Base-by-base conservation (phyloP, 2,888 invertebrate species). In the Ichneumoninae sp. region DNA sequence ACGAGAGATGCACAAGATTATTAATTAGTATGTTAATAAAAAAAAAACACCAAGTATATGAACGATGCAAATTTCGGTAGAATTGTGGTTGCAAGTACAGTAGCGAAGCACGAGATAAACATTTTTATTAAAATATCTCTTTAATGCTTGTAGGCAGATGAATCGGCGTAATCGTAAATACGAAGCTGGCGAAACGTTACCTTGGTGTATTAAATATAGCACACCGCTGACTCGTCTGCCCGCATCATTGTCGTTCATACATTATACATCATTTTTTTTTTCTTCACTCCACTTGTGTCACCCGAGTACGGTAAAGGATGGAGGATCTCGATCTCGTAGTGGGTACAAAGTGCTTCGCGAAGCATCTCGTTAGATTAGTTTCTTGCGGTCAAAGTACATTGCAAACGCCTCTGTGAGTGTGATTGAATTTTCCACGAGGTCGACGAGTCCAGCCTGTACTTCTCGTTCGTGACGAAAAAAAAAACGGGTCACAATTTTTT, bases 71-170 rank as follows among this genome's bases (percentile, higher is more conserved):
- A 10, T 54, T 54, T 73, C 26, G 26, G 73, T 73, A 81, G 63
- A 74, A 82, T 68, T 69, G 69, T 79, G 19, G 7, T 75, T 65
- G 19, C 47, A 71, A 71, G 71, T 76, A 52, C 36, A 63, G 63
- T 81, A 66, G 76, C 36, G 71, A 54, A 81, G 83, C 83, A 81
- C 83, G 52, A 73, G 63, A 65, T 52, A n/a, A 54, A 60, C 8
- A 79, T 52, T 30, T 4, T 30, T 30, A 30, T 30, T 30, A 71
- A 19, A 50, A 65, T 22, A 52, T 52, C 1, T 66, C n/a, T 36
- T 7, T 47, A 75, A 75, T 40, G 60, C 69, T 47, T 76, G 47
- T 60, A 10, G 83, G 68, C 87, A 85, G 83, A 76, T 80, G 83
- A 86, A 63, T 88, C 84, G 66, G 83, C 40, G 66, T 33, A 10